A percentile compares a stretch with the other conserved stretches of the same genome.
Conservation (phyloP, 1,140 invertebrate species). For the Drosophila jambulina region DNA sequence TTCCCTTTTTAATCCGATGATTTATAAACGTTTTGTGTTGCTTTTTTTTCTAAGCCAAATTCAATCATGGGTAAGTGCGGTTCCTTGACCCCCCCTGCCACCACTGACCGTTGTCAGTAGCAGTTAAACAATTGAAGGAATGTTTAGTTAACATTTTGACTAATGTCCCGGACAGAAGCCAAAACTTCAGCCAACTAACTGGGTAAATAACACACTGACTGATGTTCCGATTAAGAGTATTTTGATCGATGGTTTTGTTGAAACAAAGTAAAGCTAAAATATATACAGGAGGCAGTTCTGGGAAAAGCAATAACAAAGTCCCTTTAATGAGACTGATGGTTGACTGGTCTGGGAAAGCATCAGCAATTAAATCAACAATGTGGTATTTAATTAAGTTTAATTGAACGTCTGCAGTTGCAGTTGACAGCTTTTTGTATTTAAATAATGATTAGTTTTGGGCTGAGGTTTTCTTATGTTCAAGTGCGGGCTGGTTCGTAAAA, state of each 20-base stretch:
- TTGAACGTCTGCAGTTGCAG: not conserved
- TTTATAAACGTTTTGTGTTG: slow-evolving; percentile 60
- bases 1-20: slow-evolving; percentile 29
- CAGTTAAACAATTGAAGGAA: slow-evolving; percentile 48
- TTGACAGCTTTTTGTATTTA: not conserved
- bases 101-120: slow-evolving; percentile 37
- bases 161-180: slow-evolving; percentile 21
- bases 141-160: slow-evolving; percentile 43
- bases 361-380: not conserved
- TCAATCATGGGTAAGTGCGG: slow-evolving; percentile 13
- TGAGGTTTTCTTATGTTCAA: too few relatives aligned
- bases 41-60: slow-evolving; percentile 8
- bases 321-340: not conserved
- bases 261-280: not conserved
- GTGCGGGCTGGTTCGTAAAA: too few relatives aligned
- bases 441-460: not conserved
- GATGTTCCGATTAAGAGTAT: slow-evolving; percentile 15
- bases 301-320: not conserved
- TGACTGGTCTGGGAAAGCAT: not conserved
- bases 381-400: not conserved
- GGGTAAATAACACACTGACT: slow-evolving; percentile 8
- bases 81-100: not conserved
- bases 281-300: not conserved
- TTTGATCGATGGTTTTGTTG: slow-evolving; percentile 29
- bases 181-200: slow-evolving; percentile 19